Evolutionary conservation across 2,113 vertebrate species (phyloP).

Genomic region (Opisthocomus hoazin): DNA sequence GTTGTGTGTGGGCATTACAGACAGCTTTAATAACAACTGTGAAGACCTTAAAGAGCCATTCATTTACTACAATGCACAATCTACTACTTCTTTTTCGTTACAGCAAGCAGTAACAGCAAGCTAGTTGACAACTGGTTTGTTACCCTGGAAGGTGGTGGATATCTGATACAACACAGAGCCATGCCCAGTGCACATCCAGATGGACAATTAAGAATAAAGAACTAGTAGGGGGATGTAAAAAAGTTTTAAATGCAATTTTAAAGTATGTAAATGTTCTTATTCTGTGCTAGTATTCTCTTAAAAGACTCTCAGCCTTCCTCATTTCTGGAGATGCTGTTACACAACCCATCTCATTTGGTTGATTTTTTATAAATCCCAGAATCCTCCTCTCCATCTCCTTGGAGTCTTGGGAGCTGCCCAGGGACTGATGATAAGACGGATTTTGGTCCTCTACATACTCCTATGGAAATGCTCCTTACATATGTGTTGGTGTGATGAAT

Average conservation of each 20-base stretch:
- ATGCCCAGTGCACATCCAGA: not conserved
- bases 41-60: not conserved
- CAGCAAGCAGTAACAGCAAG: not conserved
- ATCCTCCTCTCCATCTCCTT: not conserved
- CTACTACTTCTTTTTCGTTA: not conserved
- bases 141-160: not conserved
- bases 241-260: not conserved
- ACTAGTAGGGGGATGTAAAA: not conserved
- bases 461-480: not conserved
- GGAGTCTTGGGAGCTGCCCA: not conserved
- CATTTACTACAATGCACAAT: not conserved
- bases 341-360: not conserved
- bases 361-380: not conserved
- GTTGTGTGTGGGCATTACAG: not conserved
- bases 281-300: not conserved
- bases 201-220: not conserved
- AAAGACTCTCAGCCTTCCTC: not conserved
- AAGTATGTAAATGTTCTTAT: not conserved
- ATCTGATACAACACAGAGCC: not conserved
- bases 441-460: fast-evolving
- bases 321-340: not conserved
- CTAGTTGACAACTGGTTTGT: not conserved
- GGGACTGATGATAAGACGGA: not conserved
- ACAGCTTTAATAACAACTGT: not conserved
- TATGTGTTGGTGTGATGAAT: not conserved